Evolutionary conservation across 2,113 vertebrate genomes (phyloP), one percentile per base, ranked within the genome.

Genomic region (Bungarus multicinctus): DNA sequence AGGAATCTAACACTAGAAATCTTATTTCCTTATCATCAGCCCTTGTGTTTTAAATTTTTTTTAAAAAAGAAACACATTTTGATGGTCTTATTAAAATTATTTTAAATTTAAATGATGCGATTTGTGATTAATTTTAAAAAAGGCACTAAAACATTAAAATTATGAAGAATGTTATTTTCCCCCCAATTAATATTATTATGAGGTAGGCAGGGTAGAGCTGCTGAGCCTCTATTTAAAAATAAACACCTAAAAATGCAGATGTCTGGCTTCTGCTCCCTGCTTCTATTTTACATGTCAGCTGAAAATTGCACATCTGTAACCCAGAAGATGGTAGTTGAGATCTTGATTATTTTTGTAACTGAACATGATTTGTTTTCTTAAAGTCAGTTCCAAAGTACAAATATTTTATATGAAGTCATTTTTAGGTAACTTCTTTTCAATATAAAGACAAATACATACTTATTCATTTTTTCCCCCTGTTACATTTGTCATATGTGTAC

Each of bases 291-390:
- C 93, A 88, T 94, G 91, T 95, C 92, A 96, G 4, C 58, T 85
- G 89, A 94, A 94, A 93, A 93, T 92, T 89, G 90, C 94, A 93
- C 94, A 93, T 92, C 93, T 95, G 93, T 86, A 94, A 92, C 5
- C n/a, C 69, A 94, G 94, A 91, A 86, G 43, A 85, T 54, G 9
- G 27, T 85, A 94, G 52, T n/a, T 93, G 85, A 57, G 87, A 94
- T 90, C 90, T 55, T 91, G 88, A 87, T 91, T 94, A 90, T 85
- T 91, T 94, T 92, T 94, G 18, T 50, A 92, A 94, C 16, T 54
- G 12, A 92, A 93, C 90, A 93, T 85, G 92, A 93, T 93, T 85
- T 74, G 0, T 94, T 94, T 89, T 91, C 22, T 95, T 94, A 95
- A 91, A 94, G 7, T 57, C 16, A 89, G n/a, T 90, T 95, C 64